Base-by-base conservation (phyloP, 1,140 invertebrate genomes). In the Brachionus paranguensis region DNA sequence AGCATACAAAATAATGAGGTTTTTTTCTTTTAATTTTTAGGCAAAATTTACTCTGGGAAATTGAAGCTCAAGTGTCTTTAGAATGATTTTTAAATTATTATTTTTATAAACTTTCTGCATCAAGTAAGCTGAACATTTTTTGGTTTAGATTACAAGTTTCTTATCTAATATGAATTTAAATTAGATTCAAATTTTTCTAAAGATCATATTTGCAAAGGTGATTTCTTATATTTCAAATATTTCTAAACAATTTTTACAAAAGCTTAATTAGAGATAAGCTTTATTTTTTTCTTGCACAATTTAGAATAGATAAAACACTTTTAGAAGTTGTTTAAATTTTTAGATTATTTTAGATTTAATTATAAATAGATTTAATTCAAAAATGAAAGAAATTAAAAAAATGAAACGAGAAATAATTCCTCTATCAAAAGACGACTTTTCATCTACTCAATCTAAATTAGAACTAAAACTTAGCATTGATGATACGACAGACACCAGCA, bases 331-430 rank as follows among this genome's bases (percentile, higher is more conserved):
- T 65, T 65, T 33, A 37, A n/a, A 37, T 70, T 41, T 41, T 72
- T 14, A 43, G 37, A 72, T 68, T 68, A 27, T 65, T 41, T 72
- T 72, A 17, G 33, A 43, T 41, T 72, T 72, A 47, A 1, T n/a
- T 41, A 43, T 20, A 43, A 72, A 43, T 72, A 43, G 10, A 41
- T 17, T 14, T 17, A 17, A 43, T 17, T 72, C 6, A 20, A 41
- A 41, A 47, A 72, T 72, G 68, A 72, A 43, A 72, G 68, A 72
- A 43, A 72, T 72, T 41, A 72, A 72, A 72, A 72, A 72, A 37
- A 72, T 72, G 68, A 72, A 20, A 4, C 68, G 41, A 72, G 68
- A 72, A 43, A 43, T 72, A 1, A 72, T 72, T 4, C 68, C 68
- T 43, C n/a, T 72, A 11, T 72, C 68, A 72, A 72, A 43, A 41